Base-by-base conservation (phyloP, 2,888 invertebrate species). In the Apantesis nais region DNA sequence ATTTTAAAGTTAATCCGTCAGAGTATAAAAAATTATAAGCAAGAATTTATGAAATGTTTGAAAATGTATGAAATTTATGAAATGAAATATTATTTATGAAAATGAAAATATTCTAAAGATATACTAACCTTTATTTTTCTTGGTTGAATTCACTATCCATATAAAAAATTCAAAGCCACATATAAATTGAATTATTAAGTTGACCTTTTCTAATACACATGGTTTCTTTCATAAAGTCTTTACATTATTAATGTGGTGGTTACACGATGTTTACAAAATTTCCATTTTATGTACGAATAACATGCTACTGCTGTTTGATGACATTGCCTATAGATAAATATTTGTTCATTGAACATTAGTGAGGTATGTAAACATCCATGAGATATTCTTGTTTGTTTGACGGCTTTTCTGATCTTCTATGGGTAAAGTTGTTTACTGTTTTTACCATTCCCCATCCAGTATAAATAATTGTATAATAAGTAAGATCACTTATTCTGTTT, bases 1-100 rank as follows among this genome's bases (percentile, higher is more conserved):
- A 90, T 88, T 91, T 93, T 89, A 90, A 91, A 90, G 87, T 90
- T 91, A 92, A 92, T 92, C 90, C 91, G 91, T 91, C 92, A 90
- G 87, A 83, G 87, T 77, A 85, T 78, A 78, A 84, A 87, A 89
- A n/a, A n/a, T n/a, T n/a, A n/a, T n/a, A n/a, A n/a, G n/a, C n/a
- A n/a, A n/a, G n/a, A n/a, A n/a, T n/a, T n/a, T n/a, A n/a, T n/a
- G n/a, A n/a, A n/a, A n/a, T n/a, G n/a, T n/a, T n/a, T n/a, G n/a
- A n/a, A n/a, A n/a, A n/a, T n/a, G n/a, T n/a, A n/a, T n/a, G n/a
- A n/a, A n/a, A n/a, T n/a, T n/a, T n/a, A n/a, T n/a, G n/a, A n/a
- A n/a, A n/a, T n/a, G n/a, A n/a, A n/a, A n/a, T n/a, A n/a, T n/a
- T n/a, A n/a, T n/a, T n/a, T n/a, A n/a, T n/a, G n/a, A n/a, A n/a